These are phyloP conservation scores for Homarus americanus DNA, from an alignment of 1,140 invertebrate genomes.

Conservation along the genomic window DNA sequence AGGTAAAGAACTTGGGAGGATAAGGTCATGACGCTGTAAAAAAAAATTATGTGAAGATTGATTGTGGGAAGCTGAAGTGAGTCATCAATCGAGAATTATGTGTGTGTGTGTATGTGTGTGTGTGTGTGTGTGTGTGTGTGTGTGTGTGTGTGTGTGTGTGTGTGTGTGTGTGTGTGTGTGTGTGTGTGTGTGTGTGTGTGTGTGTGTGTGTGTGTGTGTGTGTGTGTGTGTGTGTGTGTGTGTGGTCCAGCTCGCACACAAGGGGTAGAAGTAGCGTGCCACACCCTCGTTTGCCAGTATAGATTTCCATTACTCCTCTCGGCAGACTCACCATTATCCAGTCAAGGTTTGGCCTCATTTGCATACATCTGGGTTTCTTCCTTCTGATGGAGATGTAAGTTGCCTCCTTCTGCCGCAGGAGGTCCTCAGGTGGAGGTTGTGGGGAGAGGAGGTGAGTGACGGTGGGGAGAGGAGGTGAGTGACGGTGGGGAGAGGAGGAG, in stretches of 20 bases:
- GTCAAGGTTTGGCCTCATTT: conserved; percentile 6
- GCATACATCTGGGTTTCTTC: background rate
- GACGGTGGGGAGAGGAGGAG: background rate
- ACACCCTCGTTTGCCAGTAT: conserved; percentile 1
- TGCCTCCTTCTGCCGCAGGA: too few relatives aligned
- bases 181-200: too few relatives aligned
- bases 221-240: too few relatives aligned
- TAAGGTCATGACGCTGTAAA: background rate
- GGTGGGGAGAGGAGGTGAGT: too few relatives aligned
- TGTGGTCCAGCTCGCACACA: background rate
- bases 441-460: too few relatives aligned
- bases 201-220: too few relatives aligned
- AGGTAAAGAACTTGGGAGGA: background rate
- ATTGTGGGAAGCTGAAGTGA: background rate
- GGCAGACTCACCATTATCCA: background rate
- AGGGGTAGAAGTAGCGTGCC: background rate
- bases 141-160: too few relatives aligned
- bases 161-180: too few relatives aligned
- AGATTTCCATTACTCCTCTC: background rate
- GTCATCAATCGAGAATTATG: background rate
- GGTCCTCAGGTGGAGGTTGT: too few relatives aligned
- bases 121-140: background rate
- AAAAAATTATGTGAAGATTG: background rate
- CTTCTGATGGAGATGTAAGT: background rate
- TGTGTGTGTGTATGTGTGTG: background rate